Conservation (phyloP, 2,888 invertebrate genomes). For the Slavum lentiscoides region DNA sequence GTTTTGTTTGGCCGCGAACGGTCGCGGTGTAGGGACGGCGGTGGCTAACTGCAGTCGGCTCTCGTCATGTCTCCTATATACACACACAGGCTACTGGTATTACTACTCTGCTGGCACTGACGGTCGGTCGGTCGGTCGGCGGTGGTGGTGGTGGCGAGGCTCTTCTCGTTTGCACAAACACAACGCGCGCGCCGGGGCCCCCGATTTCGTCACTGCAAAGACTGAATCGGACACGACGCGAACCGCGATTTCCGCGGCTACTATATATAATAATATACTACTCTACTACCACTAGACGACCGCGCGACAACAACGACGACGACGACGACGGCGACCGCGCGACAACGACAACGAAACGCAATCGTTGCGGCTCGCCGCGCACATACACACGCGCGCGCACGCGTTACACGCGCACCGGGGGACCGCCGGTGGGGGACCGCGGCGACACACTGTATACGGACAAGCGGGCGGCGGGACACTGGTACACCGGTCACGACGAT, state of each 20-base stretch:
- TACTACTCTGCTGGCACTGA: not conserved
- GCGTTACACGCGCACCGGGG: conserved; percentile 43
- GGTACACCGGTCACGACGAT: conserved; percentile 5
- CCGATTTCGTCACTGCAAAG: too few species aligned
- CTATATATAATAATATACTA: too few species aligned
- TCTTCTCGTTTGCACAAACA: too few species aligned
- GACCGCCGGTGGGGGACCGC: conserved; percentile 41
- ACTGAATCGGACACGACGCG: too few species aligned
- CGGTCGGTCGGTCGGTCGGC: too few species aligned
- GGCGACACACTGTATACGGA: conserved; percentile 33
- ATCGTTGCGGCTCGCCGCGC: conserved; percentile 49
- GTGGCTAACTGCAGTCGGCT: conserved; percentile 36
- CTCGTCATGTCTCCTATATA: conserved; percentile 37
- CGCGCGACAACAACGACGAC: not conserved
- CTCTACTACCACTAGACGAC: not conserved
- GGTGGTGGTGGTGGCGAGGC: too few species aligned
- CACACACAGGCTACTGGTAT: conserved; percentile 22
- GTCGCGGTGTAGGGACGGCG: conserved; percentile 19
- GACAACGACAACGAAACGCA: conserved; percentile 43
- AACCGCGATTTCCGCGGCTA: too few species aligned
- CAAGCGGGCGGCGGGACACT: conserved; percentile 26
- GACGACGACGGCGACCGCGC: conserved; percentile 21
- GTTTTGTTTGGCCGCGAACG: not conserved
- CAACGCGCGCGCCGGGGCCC: too few species aligned
- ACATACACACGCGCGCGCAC: conserved; percentile 24